These are phyloP conservation scores for Hydrozoanthus tunicans DNA, from an alignment of 64 coral and sea anemone species.

Conservation along the genomic window DNA sequence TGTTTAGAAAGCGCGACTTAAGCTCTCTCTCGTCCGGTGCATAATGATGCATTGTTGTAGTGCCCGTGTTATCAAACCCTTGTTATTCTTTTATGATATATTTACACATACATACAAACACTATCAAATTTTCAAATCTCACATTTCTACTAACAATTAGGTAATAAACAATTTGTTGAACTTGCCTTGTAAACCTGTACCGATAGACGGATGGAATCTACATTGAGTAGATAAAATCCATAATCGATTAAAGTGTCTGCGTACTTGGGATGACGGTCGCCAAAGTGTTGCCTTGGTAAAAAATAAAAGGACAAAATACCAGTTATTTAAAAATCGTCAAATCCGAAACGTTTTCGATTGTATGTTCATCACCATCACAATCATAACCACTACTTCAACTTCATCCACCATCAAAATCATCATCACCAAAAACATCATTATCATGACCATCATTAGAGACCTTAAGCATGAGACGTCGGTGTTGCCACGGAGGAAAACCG, in stretches of 20 bases:
- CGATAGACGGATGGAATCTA: conserved; percentile 87
- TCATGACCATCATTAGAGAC: too few relatives aligned
- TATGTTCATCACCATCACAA: too few relatives aligned
- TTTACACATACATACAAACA: too few relatives aligned
- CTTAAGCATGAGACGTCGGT: too few relatives aligned
- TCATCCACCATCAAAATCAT: background rate
- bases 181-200: conserved; percentile 94
- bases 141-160: too few relatives aligned
- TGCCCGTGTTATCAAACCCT: too few relatives aligned
- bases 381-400: background rate
- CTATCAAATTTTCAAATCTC: too few relatives aligned
- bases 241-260: conserved; percentile 93
- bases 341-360: background rate
- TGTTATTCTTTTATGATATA: too few relatives aligned
- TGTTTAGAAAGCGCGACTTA: too few relatives aligned
- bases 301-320: background rate
- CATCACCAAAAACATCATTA: background rate
- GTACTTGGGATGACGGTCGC: conserved; percentile 90
- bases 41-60: too few relatives aligned
- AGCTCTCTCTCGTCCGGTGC: too few relatives aligned
- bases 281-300: conserved; percentile 79
- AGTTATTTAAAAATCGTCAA: background rate
- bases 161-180: background rate
- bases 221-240: conserved; percentile 97
- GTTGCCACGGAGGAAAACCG: too few relatives aligned